phyloP scores from a whole-genome alignment of 53 echinoderm and acorn worm species.

The Mesocentrotus franciscanus region DNA sequence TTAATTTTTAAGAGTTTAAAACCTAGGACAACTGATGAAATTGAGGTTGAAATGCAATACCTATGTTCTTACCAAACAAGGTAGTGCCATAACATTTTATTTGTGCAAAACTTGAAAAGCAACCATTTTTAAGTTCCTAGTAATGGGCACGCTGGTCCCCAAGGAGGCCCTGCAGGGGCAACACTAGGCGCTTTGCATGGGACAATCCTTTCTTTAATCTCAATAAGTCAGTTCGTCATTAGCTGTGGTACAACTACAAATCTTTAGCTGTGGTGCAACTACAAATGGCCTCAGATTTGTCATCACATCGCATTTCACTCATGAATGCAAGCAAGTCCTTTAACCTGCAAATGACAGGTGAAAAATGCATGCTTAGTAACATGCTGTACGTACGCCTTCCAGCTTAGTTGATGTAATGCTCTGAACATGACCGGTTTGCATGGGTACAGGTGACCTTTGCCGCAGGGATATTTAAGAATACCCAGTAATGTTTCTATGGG shows the following conservation, averaged over 20 bases:
- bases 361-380: neutral
- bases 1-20: neutral
- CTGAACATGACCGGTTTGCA: neutral
- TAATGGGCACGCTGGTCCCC: neutral
- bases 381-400: neutral
- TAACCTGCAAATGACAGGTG: conserved; percentile 15
- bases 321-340: conserved; percentile 10
- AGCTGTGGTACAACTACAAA: neutral
- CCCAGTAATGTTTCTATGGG: neutral
- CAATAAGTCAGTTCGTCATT: conserved; percentile 1
- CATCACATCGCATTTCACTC: conserved; percentile 10
- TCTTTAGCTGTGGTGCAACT: no score
- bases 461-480: conserved; percentile 1
- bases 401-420: conserved; percentile 29
- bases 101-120: conserved; percentile 10
- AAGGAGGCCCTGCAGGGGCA: conserved; percentile 1
- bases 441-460: conserved; percentile 15
- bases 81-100: neutral
- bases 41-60: conserved; percentile 11
- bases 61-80: neutral
- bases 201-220: no score
- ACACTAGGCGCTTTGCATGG: neutral
- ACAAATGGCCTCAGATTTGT: neutral
- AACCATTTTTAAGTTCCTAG: conserved; percentile 2
- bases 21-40: conserved; percentile 15